Evolutionary conservation across 2,113 vertebrate species (phyloP).

Genomic region (Pteropus alecto): DNA sequence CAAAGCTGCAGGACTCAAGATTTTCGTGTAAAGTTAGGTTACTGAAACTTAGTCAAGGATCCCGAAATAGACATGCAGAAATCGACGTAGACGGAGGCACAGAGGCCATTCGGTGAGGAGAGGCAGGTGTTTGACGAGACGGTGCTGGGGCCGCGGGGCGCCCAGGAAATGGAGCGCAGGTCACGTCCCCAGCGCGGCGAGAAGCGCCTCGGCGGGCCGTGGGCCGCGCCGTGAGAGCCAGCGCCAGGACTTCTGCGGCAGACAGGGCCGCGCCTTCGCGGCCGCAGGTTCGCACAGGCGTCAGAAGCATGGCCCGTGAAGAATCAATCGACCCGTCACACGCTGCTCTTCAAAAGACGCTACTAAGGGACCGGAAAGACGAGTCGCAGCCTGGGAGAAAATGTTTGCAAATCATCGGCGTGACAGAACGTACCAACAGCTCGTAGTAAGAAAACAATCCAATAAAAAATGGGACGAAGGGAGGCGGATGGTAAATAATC

Average conservation of each 20-base stretch:
- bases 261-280: no score
- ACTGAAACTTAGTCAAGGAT: background rate
- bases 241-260: no score
- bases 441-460: background rate
- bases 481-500: no score
- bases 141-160: background rate
- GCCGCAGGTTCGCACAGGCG: no score
- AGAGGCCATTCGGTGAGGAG: background rate
- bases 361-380: background rate
- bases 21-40: background rate
- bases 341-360: background rate
- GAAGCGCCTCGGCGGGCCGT: no score
- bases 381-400: background rate
- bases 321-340: background rate
- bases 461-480: background rate
- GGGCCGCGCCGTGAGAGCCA: no score
- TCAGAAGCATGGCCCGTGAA: no score
- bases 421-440: background rate
- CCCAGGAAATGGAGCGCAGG: no score
- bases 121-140: rapidly evolving
- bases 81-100: background rate
- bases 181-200: no score
- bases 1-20: background rate
- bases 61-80: background rate
- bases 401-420: background rate